Evolutionary conservation across 2,113 vertebrate species (phyloP), one percentile per base, ranked within the genome.

Genomic region (Corydoras sp.): DNA sequence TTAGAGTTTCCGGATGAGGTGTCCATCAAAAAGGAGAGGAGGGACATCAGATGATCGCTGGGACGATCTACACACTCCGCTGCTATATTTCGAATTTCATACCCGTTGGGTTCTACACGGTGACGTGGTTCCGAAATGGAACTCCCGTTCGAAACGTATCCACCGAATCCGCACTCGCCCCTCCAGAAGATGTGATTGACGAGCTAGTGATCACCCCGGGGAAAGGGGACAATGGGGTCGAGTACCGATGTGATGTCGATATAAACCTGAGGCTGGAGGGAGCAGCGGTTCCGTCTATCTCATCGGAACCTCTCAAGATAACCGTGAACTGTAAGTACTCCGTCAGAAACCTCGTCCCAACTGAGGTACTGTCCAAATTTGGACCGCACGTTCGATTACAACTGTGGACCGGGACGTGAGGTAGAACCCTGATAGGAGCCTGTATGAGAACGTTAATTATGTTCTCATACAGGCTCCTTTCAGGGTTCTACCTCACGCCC

Each of bases 401-500:
- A 24, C 18, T 24, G 35, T 43, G 35, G 35, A 43, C 35, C 7
- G 7, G 7, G 7, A 4, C 35, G 32, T 35, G 32, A 35, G 32
- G 3, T 35, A 35, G 32, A 35, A 35, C 6, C 32, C 32, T 35
- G 6, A 35, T 4, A 35, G 55, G 71, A 73, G 15, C 82, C 89
- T 0, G 48, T 81, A 3, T 91, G 89, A 76, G 81, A 85, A 88
- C 88, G n/a, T n/a, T n/a, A n/a, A n/a, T n/a, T n/a, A n/a, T n/a
- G n/a, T n/a, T n/a, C n/a, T n/a, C n/a, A n/a, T n/a, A n/a, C n/a
- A n/a, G n/a, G n/a, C n/a, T n/a, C n/a, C n/a, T n/a, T n/a, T n/a
- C n/a, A n/a, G n/a, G n/a, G n/a, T n/a, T n/a, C n/a, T n/a, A n/a
- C n/a, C n/a, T n/a, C n/a, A n/a, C n/a, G 18, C 18, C 18, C 18